A percentile compares a stretch with the other conserved stretches of the same genome.
These are phyloP conservation scores for Vultur gryphus DNA, from an alignment of 2,797 vertebrate genomes.

Conservation along the genomic window DNA sequence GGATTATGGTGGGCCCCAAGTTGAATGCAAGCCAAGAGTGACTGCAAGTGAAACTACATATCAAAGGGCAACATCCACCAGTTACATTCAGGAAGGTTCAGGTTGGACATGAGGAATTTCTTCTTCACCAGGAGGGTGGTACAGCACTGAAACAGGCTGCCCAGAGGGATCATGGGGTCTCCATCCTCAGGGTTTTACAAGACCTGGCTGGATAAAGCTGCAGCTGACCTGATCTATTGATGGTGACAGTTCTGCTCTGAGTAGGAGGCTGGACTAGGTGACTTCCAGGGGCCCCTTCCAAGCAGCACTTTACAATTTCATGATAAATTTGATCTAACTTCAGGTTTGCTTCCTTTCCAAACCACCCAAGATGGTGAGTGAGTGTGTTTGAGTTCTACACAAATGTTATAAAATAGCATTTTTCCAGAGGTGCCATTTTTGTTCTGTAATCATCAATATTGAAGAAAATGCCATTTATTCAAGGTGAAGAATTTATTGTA, in stretches of 20 bases:
- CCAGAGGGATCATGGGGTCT: neutral
- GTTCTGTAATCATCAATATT: neutral
- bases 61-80: neutral
- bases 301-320: neutral
- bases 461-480: neutral
- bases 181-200: neutral
- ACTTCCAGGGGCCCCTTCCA: neutral
- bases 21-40: neutral
- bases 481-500: neutral
- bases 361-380: neutral
- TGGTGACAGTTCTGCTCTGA: neutral
- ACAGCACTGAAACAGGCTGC: neutral
- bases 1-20: neutral
- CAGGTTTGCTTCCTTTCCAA: neutral
- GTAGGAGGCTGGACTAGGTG: neutral
- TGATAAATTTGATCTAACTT: neutral
- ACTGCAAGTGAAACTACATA: neutral
- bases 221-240: neutral
- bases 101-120: neutral
- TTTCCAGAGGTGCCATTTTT: neutral
- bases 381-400: neutral
- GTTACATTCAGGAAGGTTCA: neutral
- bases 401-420: neutral
- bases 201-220: neutral
- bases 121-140: neutral